Percentiles rank a stretch among this genome's conserved stretches.
Conservation (phyloP, 2,888 invertebrate species). For the Ecdyonurus torrentis region DNA sequence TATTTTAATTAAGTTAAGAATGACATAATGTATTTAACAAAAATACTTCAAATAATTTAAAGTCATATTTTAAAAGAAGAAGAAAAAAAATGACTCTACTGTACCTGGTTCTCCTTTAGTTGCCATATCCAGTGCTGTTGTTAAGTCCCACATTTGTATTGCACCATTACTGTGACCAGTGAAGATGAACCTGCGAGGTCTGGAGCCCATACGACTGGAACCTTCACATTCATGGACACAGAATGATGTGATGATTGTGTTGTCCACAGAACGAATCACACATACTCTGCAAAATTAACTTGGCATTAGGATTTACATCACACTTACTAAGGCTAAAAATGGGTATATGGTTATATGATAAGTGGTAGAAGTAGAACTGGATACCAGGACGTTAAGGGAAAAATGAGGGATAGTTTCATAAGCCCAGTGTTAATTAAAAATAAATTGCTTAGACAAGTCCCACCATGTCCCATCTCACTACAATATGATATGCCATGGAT, state of each 20-base stretch:
- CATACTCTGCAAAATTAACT: constrained; percentile 73
- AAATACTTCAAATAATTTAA: not conserved
- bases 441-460: too few relatives aligned
- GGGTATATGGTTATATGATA: too few relatives aligned
- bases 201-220: constrained; percentile 77
- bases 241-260: constrained; percentile 84
- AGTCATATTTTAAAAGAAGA: too few relatives aligned
- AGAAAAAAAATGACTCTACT: constrained; percentile 4
- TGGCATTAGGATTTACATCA: too few relatives aligned
- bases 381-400: too few relatives aligned
- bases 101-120: constrained; percentile 27
- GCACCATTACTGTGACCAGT: constrained; percentile 87
- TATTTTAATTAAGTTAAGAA: not conserved
- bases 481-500: too few relatives aligned
- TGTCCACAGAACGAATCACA: constrained; percentile 87
- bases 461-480: too few relatives aligned
- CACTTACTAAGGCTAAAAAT: too few relatives aligned
- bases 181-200: constrained; percentile 73
- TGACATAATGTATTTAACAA: not conserved
- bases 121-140: constrained; percentile 75
- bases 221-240: constrained; percentile 97
- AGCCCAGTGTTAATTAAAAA: too few relatives aligned
- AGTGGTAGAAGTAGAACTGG: too few relatives aligned
- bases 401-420: too few relatives aligned
- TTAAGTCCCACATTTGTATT: constrained; percentile 97